A percentile compares a stretch with the other conserved stretches of the same genome.
Evolutionary conservation across 2,888 invertebrate genomes (phyloP).

Genomic region (Watsonalla binaria): DNA sequence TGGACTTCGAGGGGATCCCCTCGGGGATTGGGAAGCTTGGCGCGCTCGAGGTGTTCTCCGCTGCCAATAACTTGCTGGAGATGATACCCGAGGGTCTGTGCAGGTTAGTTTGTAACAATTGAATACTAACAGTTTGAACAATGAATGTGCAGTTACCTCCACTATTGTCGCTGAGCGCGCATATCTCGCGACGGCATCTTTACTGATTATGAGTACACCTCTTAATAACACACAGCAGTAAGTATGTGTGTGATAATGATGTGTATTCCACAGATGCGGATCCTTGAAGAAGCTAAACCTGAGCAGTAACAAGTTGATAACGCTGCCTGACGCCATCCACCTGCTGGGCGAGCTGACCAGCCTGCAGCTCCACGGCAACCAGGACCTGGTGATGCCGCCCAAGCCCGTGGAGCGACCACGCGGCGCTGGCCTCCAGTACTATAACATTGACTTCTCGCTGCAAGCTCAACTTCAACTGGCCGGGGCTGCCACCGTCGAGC

Average conservation of each 20-base stretch:
- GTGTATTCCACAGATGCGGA: constrained; percentile 85
- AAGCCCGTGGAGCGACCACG: constrained; percentile 91
- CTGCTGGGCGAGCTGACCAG: constrained; percentile 92
- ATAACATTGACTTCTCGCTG: constrained; percentile 99
- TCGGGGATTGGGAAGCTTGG: constrained; percentile 98
- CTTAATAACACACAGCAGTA: no score
- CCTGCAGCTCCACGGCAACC: constrained; percentile 95
- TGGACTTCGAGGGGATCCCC: constrained; percentile 99
- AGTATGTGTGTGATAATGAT: not conserved
- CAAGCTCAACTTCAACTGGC: constrained; percentile 95
- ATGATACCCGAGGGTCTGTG: constrained; percentile 99
- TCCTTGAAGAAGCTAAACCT: constrained; percentile 94
- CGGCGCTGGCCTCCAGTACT: constrained; percentile 92
- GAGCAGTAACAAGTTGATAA: constrained; percentile 95
- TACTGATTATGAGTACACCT: no score
- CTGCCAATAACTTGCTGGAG: constrained; percentile 96
- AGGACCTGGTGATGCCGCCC: constrained; percentile 95
- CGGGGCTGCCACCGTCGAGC: constrained; percentile 90
- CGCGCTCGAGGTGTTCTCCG: constrained; percentile 95
- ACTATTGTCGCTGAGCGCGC: no score
- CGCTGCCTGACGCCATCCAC: constrained; percentile 98
- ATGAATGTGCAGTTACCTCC: no score
- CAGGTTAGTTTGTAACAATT: no score
- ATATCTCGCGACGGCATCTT: no score
- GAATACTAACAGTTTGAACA: no score